Base-by-base conservation (phyloP, 2,113 vertebrate genomes). In the Glaucidium brasilianum region DNA sequence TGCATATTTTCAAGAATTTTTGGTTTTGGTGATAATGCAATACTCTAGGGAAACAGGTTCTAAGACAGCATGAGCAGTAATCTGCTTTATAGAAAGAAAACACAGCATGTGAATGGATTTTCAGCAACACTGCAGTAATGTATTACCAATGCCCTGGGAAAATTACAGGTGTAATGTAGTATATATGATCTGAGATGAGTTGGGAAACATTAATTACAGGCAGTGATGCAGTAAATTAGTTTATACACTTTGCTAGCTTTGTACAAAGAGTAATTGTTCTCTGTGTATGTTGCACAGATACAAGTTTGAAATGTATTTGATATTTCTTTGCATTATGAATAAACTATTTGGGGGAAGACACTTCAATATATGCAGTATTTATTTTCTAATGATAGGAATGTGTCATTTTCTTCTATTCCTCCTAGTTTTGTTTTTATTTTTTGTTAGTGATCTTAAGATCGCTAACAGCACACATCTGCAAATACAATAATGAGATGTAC, bases 181-280 rank as follows among this genome's bases (percentile, higher is more conserved):
- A 75, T 75, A 50, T 41, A 79, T 72, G 84, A 95, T 91, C 75
- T 83, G 59, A 94, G 96, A 92, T 86, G 85, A 91, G 69, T 88
- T 85, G 80, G 80, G 69, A 97, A 97, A 71, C 79, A 96, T 97
- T 96, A 95, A 96, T 97, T 97, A 96, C 64, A 94, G 72, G 35
- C 94, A 94, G 67, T 75, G 84, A 62, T 92, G 92, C 91, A 97
- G 75, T 93, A 98, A 97, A 97, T 97, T 96, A 96, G 82, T 96
- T 98, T 94, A 94, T 73, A 96, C 35, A 96, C 90, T 60, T 97
- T 95, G 84, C 84, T 96, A 67, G 87, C 71, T 97, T 92, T 88
- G 75, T 79, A 96, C 83, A 96, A 96, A 94, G 64, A 93, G 45
- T 27, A 90, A 88, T 95, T 88, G 81, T 71, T 97, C 37, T 82